phyloP scores from a whole-genome alignment of 2,113 vertebrate genomes.

The Etheostoma spectabile region DNA sequence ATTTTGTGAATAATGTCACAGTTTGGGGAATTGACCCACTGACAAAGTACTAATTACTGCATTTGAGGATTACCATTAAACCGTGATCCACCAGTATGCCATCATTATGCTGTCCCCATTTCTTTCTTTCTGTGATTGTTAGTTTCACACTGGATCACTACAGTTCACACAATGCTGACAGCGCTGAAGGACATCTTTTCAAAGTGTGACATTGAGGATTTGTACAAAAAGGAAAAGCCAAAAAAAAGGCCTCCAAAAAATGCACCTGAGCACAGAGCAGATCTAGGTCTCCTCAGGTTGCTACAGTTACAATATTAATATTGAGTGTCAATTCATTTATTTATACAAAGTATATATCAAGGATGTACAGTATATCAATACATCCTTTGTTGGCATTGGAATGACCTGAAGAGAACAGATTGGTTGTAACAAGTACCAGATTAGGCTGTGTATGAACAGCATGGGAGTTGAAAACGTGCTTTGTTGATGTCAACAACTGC shows the following conservation, averaged over 20 bases:
- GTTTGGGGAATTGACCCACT: background rate
- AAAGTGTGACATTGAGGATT: constrained; percentile 50
- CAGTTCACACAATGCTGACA: constrained; percentile 27
- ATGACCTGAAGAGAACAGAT: too few species aligned
- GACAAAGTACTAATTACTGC: background rate
- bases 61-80: background rate
- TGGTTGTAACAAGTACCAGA: too few species aligned
- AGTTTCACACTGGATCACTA: constrained; percentile 15
- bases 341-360: too few species aligned
- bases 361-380: too few species aligned
- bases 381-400: too few species aligned
- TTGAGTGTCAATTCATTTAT: too few species aligned
- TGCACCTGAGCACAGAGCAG: background rate
- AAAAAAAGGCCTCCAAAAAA: background rate
- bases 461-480: too few species aligned
- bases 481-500: too few species aligned
- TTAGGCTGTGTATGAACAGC: too few species aligned
- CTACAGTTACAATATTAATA: too few species aligned
- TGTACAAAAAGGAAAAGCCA: constrained; percentile 1
- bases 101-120: background rate
- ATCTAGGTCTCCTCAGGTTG: background rate
- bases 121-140: background rate
- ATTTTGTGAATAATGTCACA: background rate
- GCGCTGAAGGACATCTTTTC: constrained; percentile 16
- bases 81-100: background rate